A percentile compares a stretch with the other conserved stretches of the same genome.
Conservation (phyloP, 2,113 vertebrate genomes). For the Grallaria varia region DNA sequence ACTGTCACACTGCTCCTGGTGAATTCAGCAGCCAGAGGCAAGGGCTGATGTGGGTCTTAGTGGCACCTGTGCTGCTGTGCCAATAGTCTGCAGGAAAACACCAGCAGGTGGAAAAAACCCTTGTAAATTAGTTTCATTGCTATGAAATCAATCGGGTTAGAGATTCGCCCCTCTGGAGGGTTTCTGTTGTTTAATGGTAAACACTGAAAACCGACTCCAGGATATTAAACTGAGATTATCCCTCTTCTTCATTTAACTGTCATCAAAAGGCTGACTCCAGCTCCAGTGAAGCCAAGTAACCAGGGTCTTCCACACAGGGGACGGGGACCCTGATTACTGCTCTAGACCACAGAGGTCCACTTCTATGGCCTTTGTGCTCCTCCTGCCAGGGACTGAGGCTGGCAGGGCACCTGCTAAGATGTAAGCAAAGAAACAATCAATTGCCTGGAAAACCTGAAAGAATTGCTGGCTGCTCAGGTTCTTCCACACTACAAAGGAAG, state of each 20-base stretch:
- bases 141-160: neutral
- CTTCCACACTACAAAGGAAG: neutral
- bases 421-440: neutral
- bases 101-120: accelerated
- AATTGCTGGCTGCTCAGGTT: neutral
- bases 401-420: neutral
- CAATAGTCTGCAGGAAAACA: neutral
- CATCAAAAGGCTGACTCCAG: neutral
- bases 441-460: neutral
- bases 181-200: neutral
- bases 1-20: accelerated
- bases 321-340: neutral
- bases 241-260: neutral
- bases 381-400: neutral
- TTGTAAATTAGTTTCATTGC: neutral
- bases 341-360: neutral
- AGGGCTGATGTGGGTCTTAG: neutral
- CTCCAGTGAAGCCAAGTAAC: neutral
- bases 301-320: neutral
- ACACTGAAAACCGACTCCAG: neutral
- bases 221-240: neutral
- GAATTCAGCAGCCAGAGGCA: neutral
- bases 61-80: neutral
- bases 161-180: neutral
- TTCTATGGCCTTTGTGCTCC: neutral